Conservation (phyloP, 1,140 invertebrate genomes). For the Tetramorium alpestre region DNA sequence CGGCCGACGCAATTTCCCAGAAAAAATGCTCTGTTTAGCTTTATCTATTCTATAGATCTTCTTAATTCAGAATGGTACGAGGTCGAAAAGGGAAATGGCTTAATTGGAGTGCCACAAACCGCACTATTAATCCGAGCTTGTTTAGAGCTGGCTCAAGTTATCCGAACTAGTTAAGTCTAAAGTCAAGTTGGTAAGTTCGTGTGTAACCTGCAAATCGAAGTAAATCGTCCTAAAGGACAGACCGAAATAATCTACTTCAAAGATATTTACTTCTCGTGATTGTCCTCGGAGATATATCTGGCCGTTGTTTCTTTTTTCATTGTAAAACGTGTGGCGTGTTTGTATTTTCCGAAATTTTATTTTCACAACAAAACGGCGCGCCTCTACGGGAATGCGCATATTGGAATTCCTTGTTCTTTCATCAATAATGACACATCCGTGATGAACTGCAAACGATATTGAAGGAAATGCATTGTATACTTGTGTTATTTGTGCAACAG, state of each 20-base stretch:
- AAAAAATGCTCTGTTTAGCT: neutral
- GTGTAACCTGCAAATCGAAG: slow-evolving; percentile 66
- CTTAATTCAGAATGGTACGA: slow-evolving; percentile 39
- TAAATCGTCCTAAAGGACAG: slow-evolving; percentile 59
- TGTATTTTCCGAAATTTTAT: neutral
- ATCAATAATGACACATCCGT: neutral
- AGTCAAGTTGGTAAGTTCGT: slow-evolving; percentile 71
- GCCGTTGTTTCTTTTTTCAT: neutral
- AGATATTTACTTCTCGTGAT: neutral
- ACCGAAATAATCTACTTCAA: slow-evolving; percentile 9
- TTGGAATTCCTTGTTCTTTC: neutral
- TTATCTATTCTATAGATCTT: slow-evolving; percentile 6
- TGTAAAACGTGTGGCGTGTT: neutral
- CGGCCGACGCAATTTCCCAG: neutral
- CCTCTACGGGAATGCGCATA: neutral
- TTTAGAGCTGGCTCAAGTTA: slow-evolving; percentile 73
- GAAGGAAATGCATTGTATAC: slow-evolving; percentile 73
- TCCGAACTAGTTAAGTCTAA: slow-evolving; percentile 75
- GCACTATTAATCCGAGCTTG: slow-evolving; percentile 74
- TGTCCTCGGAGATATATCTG: neutral
- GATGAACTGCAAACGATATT: slow-evolving; percentile 18
- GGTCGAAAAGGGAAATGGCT: slow-evolving; percentile 68
- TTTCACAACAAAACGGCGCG: neutral
- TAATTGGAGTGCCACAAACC: slow-evolving; percentile 75
- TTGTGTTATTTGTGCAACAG: slow-evolving; percentile 78